Conservation (phyloP, 2,113 vertebrate species). For the Nycticryphes semicollaris region DNA sequence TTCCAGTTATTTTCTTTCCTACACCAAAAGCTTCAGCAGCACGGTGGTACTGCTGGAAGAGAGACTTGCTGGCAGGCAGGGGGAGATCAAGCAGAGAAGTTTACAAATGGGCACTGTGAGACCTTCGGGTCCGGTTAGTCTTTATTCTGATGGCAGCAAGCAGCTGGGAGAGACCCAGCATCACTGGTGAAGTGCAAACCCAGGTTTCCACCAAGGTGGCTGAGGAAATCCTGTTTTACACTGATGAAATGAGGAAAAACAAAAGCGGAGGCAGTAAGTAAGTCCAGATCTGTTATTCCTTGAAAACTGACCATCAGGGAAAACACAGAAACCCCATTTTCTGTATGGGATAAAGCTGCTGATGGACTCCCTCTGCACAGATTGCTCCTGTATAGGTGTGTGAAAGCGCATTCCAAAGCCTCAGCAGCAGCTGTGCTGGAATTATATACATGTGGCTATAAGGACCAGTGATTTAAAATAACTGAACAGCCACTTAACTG, state of each 20-base stretch:
- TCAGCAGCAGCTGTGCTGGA: background rate
- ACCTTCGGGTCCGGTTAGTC: background rate
- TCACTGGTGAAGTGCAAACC: fast-evolving
- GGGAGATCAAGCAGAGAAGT: background rate
- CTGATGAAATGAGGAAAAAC: background rate
- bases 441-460: background rate
- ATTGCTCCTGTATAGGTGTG: background rate
- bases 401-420: background rate
- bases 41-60: fast-evolving
- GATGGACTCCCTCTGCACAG: background rate
- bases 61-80: background rate
- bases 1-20: background rate
- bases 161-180: background rate
- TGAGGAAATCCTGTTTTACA: background rate
- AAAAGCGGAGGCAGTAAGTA: background rate
- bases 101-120: background rate
- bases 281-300: background rate
- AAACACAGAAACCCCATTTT: background rate
- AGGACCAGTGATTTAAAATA: background rate
- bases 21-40: background rate
- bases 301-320: background rate
- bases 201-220: background rate
- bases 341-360: background rate
- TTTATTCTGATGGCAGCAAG: background rate
- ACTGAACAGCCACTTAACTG: background rate